Evolutionary conservation across 1,140 invertebrate genomes (phyloP).

Genomic region (Coenobita brevimanus): DNA sequence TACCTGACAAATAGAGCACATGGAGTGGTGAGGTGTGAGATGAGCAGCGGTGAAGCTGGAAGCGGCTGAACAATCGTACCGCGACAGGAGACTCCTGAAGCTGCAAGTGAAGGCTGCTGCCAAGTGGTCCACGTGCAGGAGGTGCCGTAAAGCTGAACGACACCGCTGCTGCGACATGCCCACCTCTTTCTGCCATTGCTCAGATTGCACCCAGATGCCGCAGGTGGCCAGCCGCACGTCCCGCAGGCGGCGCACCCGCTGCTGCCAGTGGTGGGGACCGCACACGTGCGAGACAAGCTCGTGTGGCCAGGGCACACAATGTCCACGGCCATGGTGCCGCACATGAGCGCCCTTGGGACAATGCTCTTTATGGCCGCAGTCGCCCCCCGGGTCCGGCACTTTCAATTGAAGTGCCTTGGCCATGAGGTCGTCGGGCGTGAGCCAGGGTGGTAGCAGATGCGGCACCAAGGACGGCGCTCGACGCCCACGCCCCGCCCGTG

Average conservation of each 20-base stretch:
- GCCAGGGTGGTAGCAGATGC: constrained; percentile 47
- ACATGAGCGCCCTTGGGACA: constrained; percentile 11
- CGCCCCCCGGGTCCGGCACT: constrained; percentile 34
- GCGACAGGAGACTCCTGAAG: constrained; percentile 19
- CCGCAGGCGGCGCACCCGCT: constrained; percentile 12
- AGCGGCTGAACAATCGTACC: constrained; percentile 36
- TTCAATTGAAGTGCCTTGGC: constrained; percentile 40
- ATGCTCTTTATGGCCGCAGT: constrained; percentile 25
- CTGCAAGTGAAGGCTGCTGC: constrained; percentile 37
- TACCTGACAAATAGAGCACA: constrained; percentile 52
- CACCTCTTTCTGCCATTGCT: constrained; percentile 35
- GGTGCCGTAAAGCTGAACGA: constrained; percentile 31
- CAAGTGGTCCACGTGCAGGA: constrained; percentile 47
- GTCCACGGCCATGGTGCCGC: constrained; percentile 56
- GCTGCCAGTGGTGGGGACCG: background rate
- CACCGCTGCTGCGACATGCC: constrained; percentile 22
- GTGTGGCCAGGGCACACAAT: constrained; percentile 19
- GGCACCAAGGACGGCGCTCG: constrained; percentile 40
- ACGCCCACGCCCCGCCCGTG: constrained; percentile 57
- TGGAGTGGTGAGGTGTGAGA: constrained; percentile 17
- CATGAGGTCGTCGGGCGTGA: constrained; percentile 32
- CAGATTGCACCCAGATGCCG: constrained; percentile 1
- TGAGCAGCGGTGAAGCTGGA: constrained; percentile 26
- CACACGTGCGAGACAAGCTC: constrained; percentile 28
- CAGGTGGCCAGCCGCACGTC: constrained; percentile 31